Evolutionary conservation across 2,888 invertebrate genomes (phyloP), one percentile per base, ranked within the genome.

Genomic region (Tholera decimalis): DNA sequence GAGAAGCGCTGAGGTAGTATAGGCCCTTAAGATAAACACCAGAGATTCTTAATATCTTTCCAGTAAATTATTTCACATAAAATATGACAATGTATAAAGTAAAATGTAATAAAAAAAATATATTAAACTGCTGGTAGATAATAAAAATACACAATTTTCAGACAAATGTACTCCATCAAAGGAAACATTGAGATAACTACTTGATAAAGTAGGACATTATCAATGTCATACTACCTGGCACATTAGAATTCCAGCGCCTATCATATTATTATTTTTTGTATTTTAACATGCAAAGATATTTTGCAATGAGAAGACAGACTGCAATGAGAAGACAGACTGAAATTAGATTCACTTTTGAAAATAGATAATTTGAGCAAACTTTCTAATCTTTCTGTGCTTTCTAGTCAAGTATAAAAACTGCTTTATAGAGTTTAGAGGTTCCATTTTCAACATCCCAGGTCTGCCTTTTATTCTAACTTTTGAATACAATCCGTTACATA

Each of bases 141-240:
- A n/a, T 13, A 46, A 35, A 35, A 7, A 35, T 35, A 11, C 46
- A 33, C n/a, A 43, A 53, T 43, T 9, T 46, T 37, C n/a, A 46
- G 28, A 57, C 53, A 61, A 41, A 37, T 46, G 41, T 64, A 33
- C n/a, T 57, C 18, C 44, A 51, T 9, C n/a, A n/a, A n/a, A n/a
- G n/a, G n/a, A 60, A 35, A 39, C 49, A 59, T n/a, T 60, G 67
- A 59, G 26, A 66, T 47, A 47, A 43, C 51, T 61, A 75, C 74
- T 51, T 49, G 46, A 68, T 63, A 79, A 88, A 83, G 79, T 85
- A 83, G 88, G 84, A 77, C 84, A 73, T 69, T 75, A 61, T 80
- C 85, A 88, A 85, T 86, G 85, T 79, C 81, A 85, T 43, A 73
- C 49, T 67, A 83, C 81, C 33, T 60, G 41, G 65, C 37, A 60